Conservation (phyloP, 2,888 invertebrate genomes). For the Calliphora vomitoria region DNA sequence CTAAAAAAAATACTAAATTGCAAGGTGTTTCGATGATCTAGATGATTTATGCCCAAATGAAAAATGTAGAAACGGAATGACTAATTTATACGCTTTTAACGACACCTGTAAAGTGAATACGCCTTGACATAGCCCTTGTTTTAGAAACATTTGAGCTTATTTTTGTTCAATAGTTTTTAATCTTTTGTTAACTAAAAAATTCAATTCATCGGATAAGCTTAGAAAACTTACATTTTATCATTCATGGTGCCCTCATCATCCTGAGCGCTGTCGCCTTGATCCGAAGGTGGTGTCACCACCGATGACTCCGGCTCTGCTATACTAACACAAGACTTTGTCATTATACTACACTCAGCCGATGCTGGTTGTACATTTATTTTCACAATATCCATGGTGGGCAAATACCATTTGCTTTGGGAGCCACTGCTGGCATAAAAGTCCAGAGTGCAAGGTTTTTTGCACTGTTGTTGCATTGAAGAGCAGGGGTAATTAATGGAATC, state of each 20-base stretch:
- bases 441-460: constrained; percentile 74
- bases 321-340: constrained; percentile 65
- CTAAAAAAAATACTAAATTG: too few relatives aligned
- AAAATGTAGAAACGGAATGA: too few relatives aligned
- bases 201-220: too few relatives aligned
- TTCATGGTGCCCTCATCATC: constrained; percentile 29
- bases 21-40: too few relatives aligned
- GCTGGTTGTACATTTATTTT: constrained; percentile 62
- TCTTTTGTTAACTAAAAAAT: too few relatives aligned
- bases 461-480: constrained; percentile 48
- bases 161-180: too few relatives aligned
- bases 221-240: constrained; percentile 67
- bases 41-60: too few relatives aligned
- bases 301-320: constrained; percentile 72
- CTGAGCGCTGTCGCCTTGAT: constrained; percentile 23
- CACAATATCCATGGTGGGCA: constrained; percentile 75
- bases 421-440: constrained; percentile 77
- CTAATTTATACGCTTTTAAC: too few relatives aligned
- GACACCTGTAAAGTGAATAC: too few relatives aligned
- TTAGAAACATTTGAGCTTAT: too few relatives aligned
- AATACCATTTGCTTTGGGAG: constrained; percentile 81
- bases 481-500: constrained; percentile 55
- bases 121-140: too few relatives aligned
- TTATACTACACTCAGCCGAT: constrained; percentile 16
- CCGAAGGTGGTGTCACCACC: constrained; percentile 68